Base-by-base conservation (phyloP, 2,888 invertebrate species). In the Tromatobia lineatoria region DNA sequence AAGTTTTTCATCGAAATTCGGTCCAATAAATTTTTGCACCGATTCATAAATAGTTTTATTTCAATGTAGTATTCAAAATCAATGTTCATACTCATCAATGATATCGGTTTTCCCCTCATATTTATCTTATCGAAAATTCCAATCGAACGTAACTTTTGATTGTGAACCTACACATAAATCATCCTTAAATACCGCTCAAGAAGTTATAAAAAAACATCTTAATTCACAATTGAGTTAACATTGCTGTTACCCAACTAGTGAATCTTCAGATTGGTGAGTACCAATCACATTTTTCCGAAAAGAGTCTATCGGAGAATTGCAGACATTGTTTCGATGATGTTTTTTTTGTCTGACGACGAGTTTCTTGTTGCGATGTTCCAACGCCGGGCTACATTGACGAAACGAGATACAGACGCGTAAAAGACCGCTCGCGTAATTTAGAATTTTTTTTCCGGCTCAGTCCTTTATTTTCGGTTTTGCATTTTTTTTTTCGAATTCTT, bases 391-490 rank as follows among this genome's bases (percentile, higher is more conserved):
- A 64, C 61, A 47, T 74, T 42, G 57, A 42, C 59, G 34, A 15
- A 73, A 47, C 47, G 42, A 64, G 10, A n/a, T 11, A 34, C n/a
- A 29, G 47, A 74, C 74, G 20, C 85, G 83, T 75, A 61, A 80
- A 70, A 80, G 18, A 80, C 42, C 76, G 74, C 69, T 70, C 79
- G 38, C 75, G 81, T 29, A 15, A 57, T 34, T 70, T 52, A 29
- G 20, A 45, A 1, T 10, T 18, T 18, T 42, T 67, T 50, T 77
- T 42, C 76, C 76, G 79, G 87, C 82, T 87, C 77, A 82, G 52
- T 81, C 69, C 75, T 84, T 64, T 54, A 15, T 57, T 34, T 25
- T 64, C 78, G 71, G 25, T 66, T 80, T 73, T 74, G 29, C 18
- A 64, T 52, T 23, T 29, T 52, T 52, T 15, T 42, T 73, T 74